Base-by-base conservation (phyloP, 1,140 invertebrate genomes). In the Trichonephila clavipes region DNA sequence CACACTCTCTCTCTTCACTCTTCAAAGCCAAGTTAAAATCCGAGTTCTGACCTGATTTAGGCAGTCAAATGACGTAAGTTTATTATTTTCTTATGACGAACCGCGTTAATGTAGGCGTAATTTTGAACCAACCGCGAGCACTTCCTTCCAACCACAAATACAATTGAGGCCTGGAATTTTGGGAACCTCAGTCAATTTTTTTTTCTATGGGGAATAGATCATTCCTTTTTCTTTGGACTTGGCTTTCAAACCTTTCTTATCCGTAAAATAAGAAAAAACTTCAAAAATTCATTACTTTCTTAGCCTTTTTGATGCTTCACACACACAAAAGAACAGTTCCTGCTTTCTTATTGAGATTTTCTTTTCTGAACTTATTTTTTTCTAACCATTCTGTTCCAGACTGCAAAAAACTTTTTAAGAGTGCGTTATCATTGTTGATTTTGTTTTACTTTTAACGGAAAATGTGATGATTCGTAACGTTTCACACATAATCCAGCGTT, bases 51-150 rank as follows among this genome's bases (percentile, higher is more conserved):
- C 72, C 72, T 77, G 72, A 77, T 77, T 77, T 77, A 12, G 34
- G 24, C 28, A 77, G 34, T 40, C 72, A 34, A 77, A 77, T 77
- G 72, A 77, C 34, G 72, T 77, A 34, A 77, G 72, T 34, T 77
- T 77, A 34, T 77, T 77, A 77, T 77, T 77, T 77, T 77, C 72
- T 77, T 28, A 40, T 77, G 72, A 77, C 72, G 72, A 77, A 34
- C 72, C 72, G 28, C 34, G 34, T 77, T 77, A 77, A 77, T 77
- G 72, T 77, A 77, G 72, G 72, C 72, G 72, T 77, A 40, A 28
- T 34, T 40, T 69, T 12, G 24, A 40, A 40, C 72, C 72, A 34
- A 34, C 51, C 51, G 51, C 51, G 7, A 51, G 51, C 51, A 51
- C 72, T 77, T 77, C 34, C 34, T 77, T 77, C 24, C 72, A 40